These are phyloP conservation scores for Horisme vitalbata DNA, from an alignment of 2,888 invertebrate genomes.

Conservation along the genomic window DNA sequence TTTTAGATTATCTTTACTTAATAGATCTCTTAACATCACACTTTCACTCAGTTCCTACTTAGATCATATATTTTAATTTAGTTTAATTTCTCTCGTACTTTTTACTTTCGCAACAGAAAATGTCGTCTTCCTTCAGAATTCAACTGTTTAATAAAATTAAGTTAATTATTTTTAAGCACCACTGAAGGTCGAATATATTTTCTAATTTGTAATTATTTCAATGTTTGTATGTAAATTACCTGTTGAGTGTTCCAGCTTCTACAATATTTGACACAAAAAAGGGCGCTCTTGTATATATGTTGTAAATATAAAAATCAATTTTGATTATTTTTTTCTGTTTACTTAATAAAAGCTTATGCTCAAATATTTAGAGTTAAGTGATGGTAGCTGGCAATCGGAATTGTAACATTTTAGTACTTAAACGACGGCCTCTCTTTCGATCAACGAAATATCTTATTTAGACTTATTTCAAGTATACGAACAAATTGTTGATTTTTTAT, in stretches of 20 bases:
- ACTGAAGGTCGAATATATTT: constrained; percentile 58
- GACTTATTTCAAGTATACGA: constrained; percentile 78
- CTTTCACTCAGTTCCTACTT: constrained; percentile 81
- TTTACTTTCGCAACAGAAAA: constrained; percentile 51
- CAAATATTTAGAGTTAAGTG: constrained; percentile 60
- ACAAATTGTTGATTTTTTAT: constrained; percentile 53
- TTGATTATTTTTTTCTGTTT: constrained; percentile 63
- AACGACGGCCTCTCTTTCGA: constrained; percentile 39
- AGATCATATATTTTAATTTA: constrained; percentile 71
- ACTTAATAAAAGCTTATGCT: constrained; percentile 78
- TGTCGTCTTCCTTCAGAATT: constrained; percentile 61
- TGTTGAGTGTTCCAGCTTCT: constrained; percentile 73
- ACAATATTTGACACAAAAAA: constrained; percentile 46
- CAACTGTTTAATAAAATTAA: constrained; percentile 41
- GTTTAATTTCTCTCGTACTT: constrained; percentile 54
- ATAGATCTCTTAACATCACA: constrained; percentile 74
- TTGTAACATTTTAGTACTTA: constrained; percentile 50
- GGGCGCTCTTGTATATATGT: constrained; percentile 75
- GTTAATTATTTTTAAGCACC: constrained; percentile 46
- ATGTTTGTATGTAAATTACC: constrained; percentile 46
- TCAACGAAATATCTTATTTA: constrained; percentile 45
- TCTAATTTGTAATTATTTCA: constrained; percentile 45
- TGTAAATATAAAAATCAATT: constrained; percentile 73
- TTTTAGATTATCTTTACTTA: constrained; percentile 52
- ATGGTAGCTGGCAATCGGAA: constrained; percentile 26